Conservation (phyloP, 2,113 vertebrate species). For the Menura novaehollandiae region DNA sequence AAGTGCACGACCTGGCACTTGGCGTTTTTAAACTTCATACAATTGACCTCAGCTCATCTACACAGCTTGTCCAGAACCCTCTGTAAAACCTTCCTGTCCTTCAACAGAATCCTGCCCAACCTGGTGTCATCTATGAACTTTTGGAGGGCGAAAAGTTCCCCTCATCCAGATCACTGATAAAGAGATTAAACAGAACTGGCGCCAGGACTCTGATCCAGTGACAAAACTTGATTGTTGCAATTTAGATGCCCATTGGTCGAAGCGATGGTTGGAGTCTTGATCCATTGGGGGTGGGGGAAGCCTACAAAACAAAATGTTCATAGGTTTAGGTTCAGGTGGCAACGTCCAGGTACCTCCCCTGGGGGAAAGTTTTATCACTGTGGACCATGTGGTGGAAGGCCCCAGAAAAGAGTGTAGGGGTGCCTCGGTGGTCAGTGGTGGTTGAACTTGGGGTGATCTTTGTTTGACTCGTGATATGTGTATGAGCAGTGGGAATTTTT, state of each 20-base stretch:
- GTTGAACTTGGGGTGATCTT: neutral
- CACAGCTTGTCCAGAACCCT: neutral
- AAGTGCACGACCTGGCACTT: neutral
- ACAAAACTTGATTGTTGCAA: neutral
- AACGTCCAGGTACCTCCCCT: neutral
- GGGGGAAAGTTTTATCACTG: neutral
- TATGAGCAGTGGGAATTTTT: neutral
- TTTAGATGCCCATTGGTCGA: neutral
- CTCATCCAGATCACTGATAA: neutral
- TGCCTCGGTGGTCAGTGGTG: neutral
- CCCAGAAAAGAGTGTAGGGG: neutral
- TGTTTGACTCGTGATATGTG: neutral
- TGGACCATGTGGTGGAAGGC: neutral
- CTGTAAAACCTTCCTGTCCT: neutral
- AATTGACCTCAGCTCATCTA: neutral
- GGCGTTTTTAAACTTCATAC: neutral
- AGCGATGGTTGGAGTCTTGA: neutral
- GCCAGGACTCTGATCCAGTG: neutral
- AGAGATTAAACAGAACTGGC: neutral
- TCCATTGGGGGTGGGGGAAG: neutral
- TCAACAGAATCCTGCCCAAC: neutral
- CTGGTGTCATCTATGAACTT: neutral
- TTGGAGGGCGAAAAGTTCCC: too few species aligned
- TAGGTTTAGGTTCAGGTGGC: neutral
- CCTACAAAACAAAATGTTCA: neutral